These are phyloP conservation scores for Caerostris extrusa DNA, from an alignment of 1,140 invertebrate species.

Conservation along the genomic window DNA sequence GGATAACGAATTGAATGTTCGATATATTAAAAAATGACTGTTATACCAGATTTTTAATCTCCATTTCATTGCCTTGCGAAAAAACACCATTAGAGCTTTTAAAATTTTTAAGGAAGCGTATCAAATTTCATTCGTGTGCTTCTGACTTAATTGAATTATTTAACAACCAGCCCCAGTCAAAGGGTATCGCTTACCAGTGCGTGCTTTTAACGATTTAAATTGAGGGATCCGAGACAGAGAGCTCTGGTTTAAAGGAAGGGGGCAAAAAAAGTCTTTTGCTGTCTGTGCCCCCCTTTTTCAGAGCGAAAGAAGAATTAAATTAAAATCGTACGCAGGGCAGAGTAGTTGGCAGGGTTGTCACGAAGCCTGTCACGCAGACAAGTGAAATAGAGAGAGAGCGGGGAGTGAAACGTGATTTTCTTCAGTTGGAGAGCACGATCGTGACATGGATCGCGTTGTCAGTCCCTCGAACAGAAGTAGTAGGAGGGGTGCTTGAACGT, in stretches of 20 bases:
- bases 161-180: neutral
- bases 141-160: neutral
- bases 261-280: neutral
- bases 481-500: neutral
- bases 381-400: slow-evolving; percentile 65
- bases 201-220: slow-evolving; percentile 47
- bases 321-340: slow-evolving; percentile 38
- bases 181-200: slow-evolving; percentile 17
- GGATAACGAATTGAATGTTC: neutral
- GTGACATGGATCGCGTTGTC: slow-evolving; percentile 58
- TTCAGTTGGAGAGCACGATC: slow-evolving; percentile 66
- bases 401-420: slow-evolving; percentile 66
- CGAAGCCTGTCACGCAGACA: slow-evolving; percentile 70
- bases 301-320: slow-evolving; percentile 40
- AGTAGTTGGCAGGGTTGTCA: slow-evolving; percentile 61
- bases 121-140: neutral
- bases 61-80: neutral
- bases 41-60: neutral
- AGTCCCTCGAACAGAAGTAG: slow-evolving; percentile 5
- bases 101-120: neutral
- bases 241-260: neutral
- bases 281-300: neutral
- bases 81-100: neutral
- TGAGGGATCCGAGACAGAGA: slow-evolving; percentile 15
- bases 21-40: neutral